These are phyloP conservation scores for Bombus confusus DNA, from an alignment of 1,140 invertebrate species.

Conservation along the genomic window DNA sequence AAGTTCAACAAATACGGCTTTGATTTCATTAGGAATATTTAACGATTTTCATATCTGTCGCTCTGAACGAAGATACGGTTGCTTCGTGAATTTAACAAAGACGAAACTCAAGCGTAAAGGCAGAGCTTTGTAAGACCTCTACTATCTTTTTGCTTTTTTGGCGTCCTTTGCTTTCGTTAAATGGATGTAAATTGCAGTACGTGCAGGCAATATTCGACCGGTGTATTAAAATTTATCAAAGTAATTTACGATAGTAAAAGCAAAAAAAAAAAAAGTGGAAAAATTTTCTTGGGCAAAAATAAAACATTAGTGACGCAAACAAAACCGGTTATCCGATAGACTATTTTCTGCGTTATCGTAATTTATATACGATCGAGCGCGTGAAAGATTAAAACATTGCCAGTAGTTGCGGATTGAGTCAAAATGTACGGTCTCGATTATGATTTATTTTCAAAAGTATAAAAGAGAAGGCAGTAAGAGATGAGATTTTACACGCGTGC, in stretches of 20 bases:
- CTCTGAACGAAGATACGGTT: not conserved
- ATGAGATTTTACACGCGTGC: constrained; percentile 9
- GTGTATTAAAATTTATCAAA: not conserved
- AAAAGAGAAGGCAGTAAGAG: not conserved
- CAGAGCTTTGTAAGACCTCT: not conserved
- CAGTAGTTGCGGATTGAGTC: not conserved
- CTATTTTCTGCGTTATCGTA: not conserved
- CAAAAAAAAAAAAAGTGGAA: not conserved
- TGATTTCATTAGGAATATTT: not conserved
- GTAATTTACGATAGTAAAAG: not conserved
- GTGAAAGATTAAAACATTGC: not conserved
- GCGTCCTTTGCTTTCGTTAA: not conserved
- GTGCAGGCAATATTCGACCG: not conserved
- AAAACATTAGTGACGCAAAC: constrained; percentile 23
- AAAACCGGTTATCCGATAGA: constrained; percentile 19
- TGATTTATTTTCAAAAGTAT: not conserved
- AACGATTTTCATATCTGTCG: not conserved
- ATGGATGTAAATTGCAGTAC: not conserved
- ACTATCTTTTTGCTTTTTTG: not conserved
- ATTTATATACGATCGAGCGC: not conserved
- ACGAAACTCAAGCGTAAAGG: not conserved
- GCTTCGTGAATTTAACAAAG: not conserved
- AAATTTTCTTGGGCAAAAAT: not conserved
- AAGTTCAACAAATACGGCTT: not conserved
- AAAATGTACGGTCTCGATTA: not conserved